Conservation (phyloP, 2,888 invertebrate species). For the Catocala nupta region DNA sequence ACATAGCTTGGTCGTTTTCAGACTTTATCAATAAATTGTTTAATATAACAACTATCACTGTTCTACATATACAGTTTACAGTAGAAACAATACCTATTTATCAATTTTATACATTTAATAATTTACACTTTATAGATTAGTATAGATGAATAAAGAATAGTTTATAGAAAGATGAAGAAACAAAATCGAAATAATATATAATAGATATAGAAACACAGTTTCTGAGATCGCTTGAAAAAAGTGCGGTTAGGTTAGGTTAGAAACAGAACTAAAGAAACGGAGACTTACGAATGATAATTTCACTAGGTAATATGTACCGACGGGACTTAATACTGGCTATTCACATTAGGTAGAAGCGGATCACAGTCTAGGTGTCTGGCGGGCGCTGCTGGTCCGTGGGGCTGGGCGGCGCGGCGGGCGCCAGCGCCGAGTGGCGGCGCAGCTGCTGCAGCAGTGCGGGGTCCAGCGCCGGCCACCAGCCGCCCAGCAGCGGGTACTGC, state of each 20-base stretch:
- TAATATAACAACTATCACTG: conserved; percentile 69
- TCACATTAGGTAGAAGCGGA: conserved; percentile 55
- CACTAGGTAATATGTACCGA: conserved; percentile 63
- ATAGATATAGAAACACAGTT: conserved; percentile 60
- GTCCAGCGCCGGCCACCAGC: conserved; percentile 84
- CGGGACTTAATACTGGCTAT: conserved; percentile 64
- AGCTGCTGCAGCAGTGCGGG: conserved; percentile 84
- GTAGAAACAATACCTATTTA: conserved; percentile 52
- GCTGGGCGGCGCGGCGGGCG: conserved; percentile 64
- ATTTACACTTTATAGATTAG: conserved; percentile 58
- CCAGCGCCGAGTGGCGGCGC: conserved; percentile 70
- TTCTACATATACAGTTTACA: conserved; percentile 52
- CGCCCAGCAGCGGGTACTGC: conserved; percentile 80
- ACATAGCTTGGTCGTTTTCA: conserved; percentile 86
- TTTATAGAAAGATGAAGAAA: conserved; percentile 25
- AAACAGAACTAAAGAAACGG: conserved; percentile 30
- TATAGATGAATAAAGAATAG: conserved; percentile 33
- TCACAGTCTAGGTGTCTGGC: conserved; percentile 74
- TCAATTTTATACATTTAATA: conserved; percentile 43
- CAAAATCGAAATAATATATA: too few species aligned
- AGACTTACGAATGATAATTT: conserved; percentile 54
- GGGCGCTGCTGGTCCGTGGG: conserved; percentile 75
- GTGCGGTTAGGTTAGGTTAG: conserved; percentile 6
- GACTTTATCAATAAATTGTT: conserved; percentile 76
- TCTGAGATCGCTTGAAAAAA: conserved; percentile 53